Evolutionary conservation across 2,888 invertebrate species (phyloP).

Genomic region (Bombylius major): DNA sequence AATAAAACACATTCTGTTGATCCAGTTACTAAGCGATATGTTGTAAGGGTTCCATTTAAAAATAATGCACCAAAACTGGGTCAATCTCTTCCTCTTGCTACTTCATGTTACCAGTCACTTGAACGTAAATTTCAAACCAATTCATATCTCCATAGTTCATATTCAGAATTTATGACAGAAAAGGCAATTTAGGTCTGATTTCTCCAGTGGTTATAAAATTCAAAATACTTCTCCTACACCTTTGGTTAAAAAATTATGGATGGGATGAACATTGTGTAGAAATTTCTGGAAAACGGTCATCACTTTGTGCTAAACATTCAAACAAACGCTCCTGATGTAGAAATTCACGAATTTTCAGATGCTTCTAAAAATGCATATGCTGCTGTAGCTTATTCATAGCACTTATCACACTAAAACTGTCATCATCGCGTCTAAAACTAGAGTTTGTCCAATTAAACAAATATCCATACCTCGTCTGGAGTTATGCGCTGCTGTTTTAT

Average conservation of each 20-base stretch:
- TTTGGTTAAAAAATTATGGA: neutral
- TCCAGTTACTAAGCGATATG: too few species aligned
- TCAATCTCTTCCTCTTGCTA: too few species aligned
- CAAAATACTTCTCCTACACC: neutral
- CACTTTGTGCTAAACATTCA: neutral
- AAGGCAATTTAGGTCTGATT: neutral
- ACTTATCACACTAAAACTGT: neutral
- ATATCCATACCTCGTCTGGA: slow-evolving; percentile 11
- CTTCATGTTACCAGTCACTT: too few species aligned
- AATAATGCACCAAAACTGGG: too few species aligned
- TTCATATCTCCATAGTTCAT: too few species aligned
- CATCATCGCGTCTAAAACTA: slow-evolving; percentile 8
- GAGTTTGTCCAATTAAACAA: slow-evolving; percentile 10
- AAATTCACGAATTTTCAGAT: neutral
- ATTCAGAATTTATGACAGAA: too few species aligned
- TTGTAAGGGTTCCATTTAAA: too few species aligned
- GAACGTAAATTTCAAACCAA: too few species aligned
- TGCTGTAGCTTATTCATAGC: neutral
- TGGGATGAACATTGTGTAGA: neutral
- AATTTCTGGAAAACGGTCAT: neutral
- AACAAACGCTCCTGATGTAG: too few species aligned
- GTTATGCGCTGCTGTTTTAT: slow-evolving; percentile 11
- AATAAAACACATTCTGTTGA: too few species aligned
- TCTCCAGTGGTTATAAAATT: neutral
- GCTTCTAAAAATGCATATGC: neutral